Evolutionary conservation across 2,113 vertebrate genomes (phyloP).

Genomic region (Crotalus helleri): DNA sequence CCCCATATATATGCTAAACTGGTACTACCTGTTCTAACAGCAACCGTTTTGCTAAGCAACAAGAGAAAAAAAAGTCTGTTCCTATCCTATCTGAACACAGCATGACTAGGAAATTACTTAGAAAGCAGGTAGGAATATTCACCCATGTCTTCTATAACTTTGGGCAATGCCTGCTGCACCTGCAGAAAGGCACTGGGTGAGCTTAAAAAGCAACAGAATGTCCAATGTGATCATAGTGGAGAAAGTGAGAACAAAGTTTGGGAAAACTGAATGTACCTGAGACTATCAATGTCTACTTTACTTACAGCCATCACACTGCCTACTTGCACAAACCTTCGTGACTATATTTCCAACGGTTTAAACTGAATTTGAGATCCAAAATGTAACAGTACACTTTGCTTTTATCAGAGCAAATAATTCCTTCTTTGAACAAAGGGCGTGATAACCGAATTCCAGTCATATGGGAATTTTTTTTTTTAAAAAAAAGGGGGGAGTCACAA

Average conservation of each 20-base stretch:
- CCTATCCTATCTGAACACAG: background rate
- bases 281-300: background rate
- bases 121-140: background rate
- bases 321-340: too few relatives aligned
- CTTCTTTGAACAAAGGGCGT: background rate
- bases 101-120: background rate
- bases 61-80: background rate
- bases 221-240: background rate
- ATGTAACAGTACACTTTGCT: constrained; percentile 18
- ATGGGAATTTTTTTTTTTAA: background rate
- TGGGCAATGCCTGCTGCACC: background rate
- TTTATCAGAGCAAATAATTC: background rate
- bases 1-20: too few relatives aligned
- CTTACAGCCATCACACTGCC: background rate
- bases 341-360: background rate
- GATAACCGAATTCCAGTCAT: background rate
- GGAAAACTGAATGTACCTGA: background rate
- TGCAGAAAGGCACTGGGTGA: background rate
- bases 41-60: background rate
- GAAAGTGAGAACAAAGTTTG: too few relatives aligned
- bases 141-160: background rate
- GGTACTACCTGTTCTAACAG: background rate
- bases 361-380: background rate
- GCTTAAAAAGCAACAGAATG: background rate
- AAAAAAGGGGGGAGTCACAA: background rate